Conservation (phyloP, 2,113 vertebrate species). For the Pluvianellus socialis region DNA sequence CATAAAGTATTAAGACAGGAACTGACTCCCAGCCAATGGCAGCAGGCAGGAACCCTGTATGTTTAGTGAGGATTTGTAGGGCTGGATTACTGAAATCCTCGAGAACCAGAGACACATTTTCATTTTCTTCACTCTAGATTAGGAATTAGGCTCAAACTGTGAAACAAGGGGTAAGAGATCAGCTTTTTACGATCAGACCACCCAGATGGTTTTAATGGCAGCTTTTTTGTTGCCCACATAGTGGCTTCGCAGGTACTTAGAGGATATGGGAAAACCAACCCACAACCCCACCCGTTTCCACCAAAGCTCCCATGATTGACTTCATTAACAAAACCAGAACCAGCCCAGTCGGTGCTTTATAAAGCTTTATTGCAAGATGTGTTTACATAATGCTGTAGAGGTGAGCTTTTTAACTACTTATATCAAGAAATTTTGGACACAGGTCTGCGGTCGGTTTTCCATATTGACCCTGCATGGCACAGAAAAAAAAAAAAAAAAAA, state of each 20-base stretch:
- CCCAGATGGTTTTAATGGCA: neutral
- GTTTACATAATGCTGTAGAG: slow-evolving; percentile 75
- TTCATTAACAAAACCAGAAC: neutral
- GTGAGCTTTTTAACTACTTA: slow-evolving; percentile 68
- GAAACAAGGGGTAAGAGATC: neutral
- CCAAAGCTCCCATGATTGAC: neutral
- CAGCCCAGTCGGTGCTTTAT: slow-evolving; percentile 48
- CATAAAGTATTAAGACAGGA: neutral
- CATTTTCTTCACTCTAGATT: neutral
- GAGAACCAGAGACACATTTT: neutral
- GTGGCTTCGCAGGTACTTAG: neutral
- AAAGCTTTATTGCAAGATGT: slow-evolving; percentile 79
- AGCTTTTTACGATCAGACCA: neutral
- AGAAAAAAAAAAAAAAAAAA: slow-evolving; percentile 34
- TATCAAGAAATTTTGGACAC: slow-evolving; percentile 71
- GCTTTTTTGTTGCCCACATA: neutral
- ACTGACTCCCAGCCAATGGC: neutral
- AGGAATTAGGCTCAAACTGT: neutral
- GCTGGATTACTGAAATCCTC: neutral
- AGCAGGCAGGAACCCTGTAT: neutral
- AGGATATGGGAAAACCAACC: neutral
- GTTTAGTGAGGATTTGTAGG: neutral
- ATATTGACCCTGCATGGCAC: slow-evolving; percentile 73
- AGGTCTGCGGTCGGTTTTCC: slow-evolving; percentile 70
- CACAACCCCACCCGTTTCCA: neutral